Evolutionary conservation across 2,113 vertebrate species (phyloP).

Genomic region (Python bivittatus): DNA sequence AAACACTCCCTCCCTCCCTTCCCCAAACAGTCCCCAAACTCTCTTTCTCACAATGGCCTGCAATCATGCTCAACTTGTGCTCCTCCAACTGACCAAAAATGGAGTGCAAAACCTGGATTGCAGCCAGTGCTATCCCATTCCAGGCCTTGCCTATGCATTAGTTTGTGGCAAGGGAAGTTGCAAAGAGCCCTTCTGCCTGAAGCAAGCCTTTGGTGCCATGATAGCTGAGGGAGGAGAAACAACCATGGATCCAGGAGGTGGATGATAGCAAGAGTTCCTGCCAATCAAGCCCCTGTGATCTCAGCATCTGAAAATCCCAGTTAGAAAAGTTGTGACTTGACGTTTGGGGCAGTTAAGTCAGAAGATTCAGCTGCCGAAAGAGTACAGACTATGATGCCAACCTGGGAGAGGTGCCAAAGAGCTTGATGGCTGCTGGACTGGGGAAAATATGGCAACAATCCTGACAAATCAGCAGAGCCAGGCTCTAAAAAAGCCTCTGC

Average conservation of each 20-base stretch:
- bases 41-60: background rate
- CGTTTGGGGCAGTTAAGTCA: background rate
- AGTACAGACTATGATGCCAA: too few relatives aligned
- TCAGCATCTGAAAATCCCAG: background rate
- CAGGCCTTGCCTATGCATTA: background rate
- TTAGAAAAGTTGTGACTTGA: background rate
- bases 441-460: background rate
- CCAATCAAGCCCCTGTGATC: background rate
- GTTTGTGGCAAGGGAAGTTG: background rate
- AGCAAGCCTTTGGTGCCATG: background rate
- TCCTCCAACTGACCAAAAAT: background rate
- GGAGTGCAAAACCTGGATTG: background rate
- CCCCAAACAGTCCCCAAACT: background rate
- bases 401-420: background rate
- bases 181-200: background rate
- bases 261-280: background rate
- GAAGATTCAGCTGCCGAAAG: background rate
- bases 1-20: background rate
- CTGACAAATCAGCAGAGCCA: background rate
- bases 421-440: background rate
- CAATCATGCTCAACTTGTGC: background rate
- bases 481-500: background rate
- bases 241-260: background rate
- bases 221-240: background rate
- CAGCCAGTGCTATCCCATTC: background rate